A percentile compares a stretch with the other conserved stretches of the same genome.
These are phyloP conservation scores for Artemisiospiza belli DNA, from an alignment of 2,113 vertebrate species.

Conservation along the genomic window DNA sequence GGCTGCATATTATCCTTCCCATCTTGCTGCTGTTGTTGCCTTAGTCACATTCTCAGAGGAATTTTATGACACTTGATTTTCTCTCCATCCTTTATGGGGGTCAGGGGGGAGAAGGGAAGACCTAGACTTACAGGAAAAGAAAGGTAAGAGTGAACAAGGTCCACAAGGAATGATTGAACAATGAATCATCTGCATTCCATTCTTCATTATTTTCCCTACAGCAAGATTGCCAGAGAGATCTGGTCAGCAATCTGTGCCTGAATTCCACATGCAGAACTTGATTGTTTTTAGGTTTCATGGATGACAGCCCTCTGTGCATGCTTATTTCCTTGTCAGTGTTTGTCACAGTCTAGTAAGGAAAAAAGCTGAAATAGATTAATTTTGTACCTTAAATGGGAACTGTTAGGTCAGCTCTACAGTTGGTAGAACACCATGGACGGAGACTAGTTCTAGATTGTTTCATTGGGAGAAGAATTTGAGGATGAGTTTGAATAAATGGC, in stretches of 20 bases:
- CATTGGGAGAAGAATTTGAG: neutral
- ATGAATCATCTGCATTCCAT: neutral
- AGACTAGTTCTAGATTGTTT: neutral
- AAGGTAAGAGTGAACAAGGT: neutral
- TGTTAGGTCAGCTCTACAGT: neutral
- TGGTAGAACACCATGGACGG: neutral
- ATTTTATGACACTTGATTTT: neutral
- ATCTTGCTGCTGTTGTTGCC: neutral
- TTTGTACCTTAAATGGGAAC: neutral
- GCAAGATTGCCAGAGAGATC: neutral
- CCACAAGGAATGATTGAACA: neutral
- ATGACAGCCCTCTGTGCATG: neutral
- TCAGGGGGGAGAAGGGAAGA: accelerated
- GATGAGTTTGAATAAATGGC: neutral
- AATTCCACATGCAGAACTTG: neutral
- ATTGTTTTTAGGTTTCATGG: neutral
- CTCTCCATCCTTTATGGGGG: accelerated
- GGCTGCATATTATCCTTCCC: neutral
- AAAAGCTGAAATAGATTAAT: neutral
- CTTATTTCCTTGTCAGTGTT: neutral
- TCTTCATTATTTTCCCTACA: neutral
- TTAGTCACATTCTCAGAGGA: neutral
- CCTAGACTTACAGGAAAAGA: neutral
- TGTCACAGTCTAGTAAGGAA: neutral
- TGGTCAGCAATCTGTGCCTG: neutral